These are phyloP conservation scores for Tetropium fuscum DNA, from an alignment of 2,888 invertebrate genomes.

Conservation along the genomic window DNA sequence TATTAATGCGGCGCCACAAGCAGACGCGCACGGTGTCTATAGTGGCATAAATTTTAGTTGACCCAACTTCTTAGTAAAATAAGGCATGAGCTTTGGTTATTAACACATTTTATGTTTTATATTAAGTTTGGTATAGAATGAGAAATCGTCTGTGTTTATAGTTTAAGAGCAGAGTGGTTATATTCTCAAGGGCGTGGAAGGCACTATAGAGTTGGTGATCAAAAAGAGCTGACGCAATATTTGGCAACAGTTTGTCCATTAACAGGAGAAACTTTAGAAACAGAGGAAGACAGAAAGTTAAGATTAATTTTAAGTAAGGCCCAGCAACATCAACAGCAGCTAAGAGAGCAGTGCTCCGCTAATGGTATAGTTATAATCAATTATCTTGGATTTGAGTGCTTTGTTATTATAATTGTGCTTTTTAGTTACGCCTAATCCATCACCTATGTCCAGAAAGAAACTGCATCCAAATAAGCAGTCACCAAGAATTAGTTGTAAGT, in stretches of 20 bases:
- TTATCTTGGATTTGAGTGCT: slow-evolving; percentile 24
- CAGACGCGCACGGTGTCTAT: no score
- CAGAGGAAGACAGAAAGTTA: slow-evolving; percentile 89
- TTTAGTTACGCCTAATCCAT: slow-evolving; percentile 61
- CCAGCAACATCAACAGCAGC: slow-evolving; percentile 88
- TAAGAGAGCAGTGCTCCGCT: slow-evolving; percentile 72
- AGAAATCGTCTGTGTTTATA: no score
- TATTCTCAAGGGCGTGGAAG: slow-evolving; percentile 95
- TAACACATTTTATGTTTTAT: no score
- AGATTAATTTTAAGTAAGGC: slow-evolving; percentile 90
- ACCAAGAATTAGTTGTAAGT: slow-evolving; percentile 66
- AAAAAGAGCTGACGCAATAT: slow-evolving; percentile 84
- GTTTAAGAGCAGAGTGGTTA: slow-evolving; percentile 94
- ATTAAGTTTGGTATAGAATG: no score
- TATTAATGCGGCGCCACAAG: no score
- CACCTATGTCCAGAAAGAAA: slow-evolving; percentile 65
- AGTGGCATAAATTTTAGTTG: no score
- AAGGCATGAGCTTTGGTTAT: no score
- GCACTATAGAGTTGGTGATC: slow-evolving; percentile 88
- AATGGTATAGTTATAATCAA: slow-evolving; percentile 45
- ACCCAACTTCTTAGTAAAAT: no score
- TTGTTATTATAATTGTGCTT: slow-evolving; percentile 13
- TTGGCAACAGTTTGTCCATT: slow-evolving; percentile 86
- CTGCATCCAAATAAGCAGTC: slow-evolving; percentile 66
- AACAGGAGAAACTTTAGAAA: slow-evolving; percentile 84